These are phyloP conservation scores for Diplazon laetatorius DNA, from an alignment of 2,888 invertebrate genomes.

Conservation along the genomic window DNA sequence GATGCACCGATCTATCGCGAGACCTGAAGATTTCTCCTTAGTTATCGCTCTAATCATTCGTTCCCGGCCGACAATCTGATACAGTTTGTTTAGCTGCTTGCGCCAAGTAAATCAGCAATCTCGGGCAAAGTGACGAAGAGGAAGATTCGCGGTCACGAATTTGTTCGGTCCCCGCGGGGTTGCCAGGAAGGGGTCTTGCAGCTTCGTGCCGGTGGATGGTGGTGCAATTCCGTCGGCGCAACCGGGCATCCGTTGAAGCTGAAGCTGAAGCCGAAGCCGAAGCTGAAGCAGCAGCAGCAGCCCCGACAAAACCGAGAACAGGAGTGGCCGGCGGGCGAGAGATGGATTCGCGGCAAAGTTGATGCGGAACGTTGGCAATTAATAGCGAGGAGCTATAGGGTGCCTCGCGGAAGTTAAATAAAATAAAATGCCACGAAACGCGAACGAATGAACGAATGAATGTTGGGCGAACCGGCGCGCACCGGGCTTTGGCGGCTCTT, in stretches of 20 bases:
- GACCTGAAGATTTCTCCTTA: no score
- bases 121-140: slow-evolving; percentile 46
- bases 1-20: no score
- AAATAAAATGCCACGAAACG: slow-evolving; percentile 73
- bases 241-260: no score
- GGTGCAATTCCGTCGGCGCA: no score
- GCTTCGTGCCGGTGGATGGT: slow-evolving; percentile 6
- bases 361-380: slow-evolving; percentile 80
- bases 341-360: slow-evolving; percentile 80
- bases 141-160: slow-evolving; percentile 34
- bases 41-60: not conserved
- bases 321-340: slow-evolving; percentile 55
- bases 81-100: slow-evolving; percentile 24
- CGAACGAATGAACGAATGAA: slow-evolving; percentile 47
- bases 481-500: slow-evolving; percentile 79
- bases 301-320: slow-evolving; percentile 52
- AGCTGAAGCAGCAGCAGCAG: slow-evolving; percentile 41
- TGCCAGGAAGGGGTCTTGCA: slow-evolving; percentile 58
- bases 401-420: slow-evolving; percentile 80
- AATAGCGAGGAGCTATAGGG: slow-evolving; percentile 80
- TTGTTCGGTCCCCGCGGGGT: slow-evolving; percentile 41
- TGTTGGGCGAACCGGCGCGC: slow-evolving; percentile 59
- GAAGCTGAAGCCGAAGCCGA: no score
- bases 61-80: not conserved
- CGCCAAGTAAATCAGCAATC: slow-evolving; percentile 50